These are phyloP conservation scores for Trematocara nigrifrons DNA, from an alignment of 2,113 vertebrate species.

Conservation along the genomic window DNA sequence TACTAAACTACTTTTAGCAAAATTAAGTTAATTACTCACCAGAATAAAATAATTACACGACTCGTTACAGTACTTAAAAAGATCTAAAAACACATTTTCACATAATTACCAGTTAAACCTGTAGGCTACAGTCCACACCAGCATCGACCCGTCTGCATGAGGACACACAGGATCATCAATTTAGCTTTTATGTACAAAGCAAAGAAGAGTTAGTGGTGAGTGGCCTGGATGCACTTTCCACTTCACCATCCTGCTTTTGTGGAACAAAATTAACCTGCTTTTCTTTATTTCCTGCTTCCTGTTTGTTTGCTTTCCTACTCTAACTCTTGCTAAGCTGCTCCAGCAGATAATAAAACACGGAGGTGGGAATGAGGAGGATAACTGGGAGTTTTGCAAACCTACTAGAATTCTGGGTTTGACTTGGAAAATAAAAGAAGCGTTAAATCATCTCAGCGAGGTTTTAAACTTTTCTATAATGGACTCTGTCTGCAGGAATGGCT, in stretches of 20 bases:
- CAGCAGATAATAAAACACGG: not conserved
- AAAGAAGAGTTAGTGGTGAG: not conserved
- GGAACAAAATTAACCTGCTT: not conserved
- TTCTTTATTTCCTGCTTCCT: not conserved
- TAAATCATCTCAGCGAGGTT: not conserved
- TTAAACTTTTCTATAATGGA: not conserved
- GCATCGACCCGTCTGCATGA: not conserved
- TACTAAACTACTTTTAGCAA: no score
- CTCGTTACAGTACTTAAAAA: not conserved
- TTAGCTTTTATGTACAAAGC: not conserved
- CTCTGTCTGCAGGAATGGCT: constrained; percentile 2
- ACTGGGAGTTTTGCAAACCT: not conserved
- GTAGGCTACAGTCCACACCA: accelerated
- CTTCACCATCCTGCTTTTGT: not conserved
- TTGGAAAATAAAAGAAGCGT: not conserved
- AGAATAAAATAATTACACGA: not conserved
- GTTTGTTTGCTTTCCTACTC: not conserved
- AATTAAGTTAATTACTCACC: not conserved
- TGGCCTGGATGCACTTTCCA: not conserved
- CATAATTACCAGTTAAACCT: not conserved
- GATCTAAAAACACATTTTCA: not conserved
- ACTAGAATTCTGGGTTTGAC: not conserved
- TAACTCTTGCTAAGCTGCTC: accelerated
- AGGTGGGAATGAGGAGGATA: not conserved
- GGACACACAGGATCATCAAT: not conserved